A percentile compares a stretch with the other conserved stretches of the same genome.
These are phyloP conservation scores for Lepilemur septentrionalis DNA, from an alignment of 2,797 vertebrate species.

Conservation along the genomic window DNA sequence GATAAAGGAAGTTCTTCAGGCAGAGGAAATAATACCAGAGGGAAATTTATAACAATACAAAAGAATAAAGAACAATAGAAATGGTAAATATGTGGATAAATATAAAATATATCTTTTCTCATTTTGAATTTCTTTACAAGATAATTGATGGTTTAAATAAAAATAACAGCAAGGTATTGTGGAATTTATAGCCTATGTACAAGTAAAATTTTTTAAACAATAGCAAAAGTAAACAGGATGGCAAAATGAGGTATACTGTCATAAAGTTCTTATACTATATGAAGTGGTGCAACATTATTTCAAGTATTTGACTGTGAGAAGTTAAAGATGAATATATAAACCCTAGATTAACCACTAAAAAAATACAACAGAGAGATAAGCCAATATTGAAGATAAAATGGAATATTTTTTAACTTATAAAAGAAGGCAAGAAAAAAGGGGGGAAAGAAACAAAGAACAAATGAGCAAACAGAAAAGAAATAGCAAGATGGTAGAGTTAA, in stretches of 20 bases:
- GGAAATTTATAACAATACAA: neutral
- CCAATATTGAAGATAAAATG: neutral
- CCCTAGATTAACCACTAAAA: neutral
- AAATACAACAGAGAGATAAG: neutral
- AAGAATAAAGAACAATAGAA: neutral
- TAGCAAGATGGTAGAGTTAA: neutral
- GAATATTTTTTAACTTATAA: neutral
- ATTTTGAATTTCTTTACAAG: neutral
- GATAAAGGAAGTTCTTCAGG: neutral
- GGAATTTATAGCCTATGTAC: neutral
- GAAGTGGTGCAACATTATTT: neutral
- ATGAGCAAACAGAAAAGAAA: neutral
- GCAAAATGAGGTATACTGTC: neutral
- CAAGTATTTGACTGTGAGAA: neutral
- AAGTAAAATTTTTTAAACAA: neutral
- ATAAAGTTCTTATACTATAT: neutral
- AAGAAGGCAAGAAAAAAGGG: neutral
- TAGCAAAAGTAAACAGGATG: neutral
- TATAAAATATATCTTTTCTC: neutral
- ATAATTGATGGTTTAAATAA: neutral
- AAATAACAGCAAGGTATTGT: neutral
- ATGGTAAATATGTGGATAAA: neutral
- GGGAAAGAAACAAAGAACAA: neutral
- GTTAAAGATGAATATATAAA: neutral
- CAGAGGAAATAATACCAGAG: neutral